Evolutionary conservation across 2,888 invertebrate species (phyloP).

Genomic region (Cryptus viduatorius): DNA sequence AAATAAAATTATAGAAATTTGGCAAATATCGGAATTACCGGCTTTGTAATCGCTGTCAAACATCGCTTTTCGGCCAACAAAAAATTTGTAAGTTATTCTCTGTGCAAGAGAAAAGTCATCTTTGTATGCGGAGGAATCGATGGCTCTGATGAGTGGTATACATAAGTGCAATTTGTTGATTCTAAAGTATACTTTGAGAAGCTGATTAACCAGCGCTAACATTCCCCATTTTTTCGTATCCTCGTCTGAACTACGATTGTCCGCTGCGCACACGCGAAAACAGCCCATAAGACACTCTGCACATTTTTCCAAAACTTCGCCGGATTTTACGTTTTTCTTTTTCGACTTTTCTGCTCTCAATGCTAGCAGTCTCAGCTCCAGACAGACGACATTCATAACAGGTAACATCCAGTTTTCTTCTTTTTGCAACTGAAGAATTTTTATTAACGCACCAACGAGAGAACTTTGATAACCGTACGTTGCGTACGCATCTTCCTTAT

Average conservation of each 20-base stretch:
- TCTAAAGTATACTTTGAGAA: slow-evolving; percentile 98
- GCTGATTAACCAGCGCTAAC: slow-evolving; percentile 97
- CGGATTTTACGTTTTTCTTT: slow-evolving; percentile 86
- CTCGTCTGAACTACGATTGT: slow-evolving; percentile 95
- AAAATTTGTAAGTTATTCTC: slow-evolving; percentile 98
- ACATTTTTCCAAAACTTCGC: slow-evolving; percentile 95
- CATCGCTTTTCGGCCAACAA: slow-evolving; percentile 98
- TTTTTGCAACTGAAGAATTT: slow-evolving; percentile 93
- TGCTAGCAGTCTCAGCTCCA: slow-evolving; percentile 95
- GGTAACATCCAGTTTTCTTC: slow-evolving; percentile 99
- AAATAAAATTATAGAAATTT: not conserved
- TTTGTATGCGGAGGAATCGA: slow-evolving; percentile 96
- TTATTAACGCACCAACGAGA: slow-evolving; percentile 92
- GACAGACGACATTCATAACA: slow-evolving; percentile 94
- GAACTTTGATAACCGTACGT: slow-evolving; percentile 93
- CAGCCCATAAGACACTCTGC: slow-evolving; percentile 97
- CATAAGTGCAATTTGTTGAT: slow-evolving; percentile 95
- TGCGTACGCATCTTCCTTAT: slow-evolving; percentile 85
- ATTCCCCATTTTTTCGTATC: slow-evolving; percentile 98
- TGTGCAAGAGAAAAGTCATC: slow-evolving; percentile 96
- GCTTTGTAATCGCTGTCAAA: slow-evolving; percentile 98
- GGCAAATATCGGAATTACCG: slow-evolving; percentile 83
- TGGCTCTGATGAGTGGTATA: slow-evolving; percentile 98
- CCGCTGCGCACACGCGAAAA: slow-evolving; percentile 97
- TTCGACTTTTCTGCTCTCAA: slow-evolving; percentile 90